These are phyloP conservation scores for Ondatra zibethicus DNA, from an alignment of 2,113 vertebrate genomes.

Conservation along the genomic window DNA sequence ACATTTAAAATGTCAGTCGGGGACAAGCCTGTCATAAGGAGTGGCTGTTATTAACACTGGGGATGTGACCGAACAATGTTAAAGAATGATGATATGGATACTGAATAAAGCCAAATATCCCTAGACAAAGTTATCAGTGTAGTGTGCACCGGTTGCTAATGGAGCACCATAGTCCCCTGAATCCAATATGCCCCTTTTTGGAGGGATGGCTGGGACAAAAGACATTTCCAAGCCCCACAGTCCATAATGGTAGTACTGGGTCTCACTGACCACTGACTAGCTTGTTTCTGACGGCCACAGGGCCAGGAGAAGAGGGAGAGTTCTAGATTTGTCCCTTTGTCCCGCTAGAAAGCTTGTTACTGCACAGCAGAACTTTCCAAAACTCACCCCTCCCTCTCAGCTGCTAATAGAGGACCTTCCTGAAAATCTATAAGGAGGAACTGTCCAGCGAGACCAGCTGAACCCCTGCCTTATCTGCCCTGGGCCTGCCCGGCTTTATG, in stretches of 20 bases:
- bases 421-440: not conserved
- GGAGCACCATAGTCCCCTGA: not conserved
- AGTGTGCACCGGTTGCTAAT: not conserved
- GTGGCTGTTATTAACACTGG: not conserved
- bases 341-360: not conserved
- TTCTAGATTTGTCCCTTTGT: not conserved
- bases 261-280: fast-evolving
- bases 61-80: not conserved
- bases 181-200: not conserved
- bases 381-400: not conserved
- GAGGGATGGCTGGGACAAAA: not conserved
- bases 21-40: not conserved
- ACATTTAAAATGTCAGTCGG: not conserved
- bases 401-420: not conserved
- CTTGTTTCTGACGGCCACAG: not conserved
- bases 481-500: not conserved
- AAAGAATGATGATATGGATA: not conserved
- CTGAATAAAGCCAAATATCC: not conserved
- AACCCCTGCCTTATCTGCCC: fast-evolving
- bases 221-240: not conserved
- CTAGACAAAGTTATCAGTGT: not conserved
- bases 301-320: not conserved
- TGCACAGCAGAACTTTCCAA: not conserved
- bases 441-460: not conserved
- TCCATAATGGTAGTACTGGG: not conserved